Percentiles rank a stretch among this genome's conserved stretches.
Evolutionary conservation across 1,140 invertebrate genomes (phyloP).

Genomic region (Euborellia annulipes): DNA sequence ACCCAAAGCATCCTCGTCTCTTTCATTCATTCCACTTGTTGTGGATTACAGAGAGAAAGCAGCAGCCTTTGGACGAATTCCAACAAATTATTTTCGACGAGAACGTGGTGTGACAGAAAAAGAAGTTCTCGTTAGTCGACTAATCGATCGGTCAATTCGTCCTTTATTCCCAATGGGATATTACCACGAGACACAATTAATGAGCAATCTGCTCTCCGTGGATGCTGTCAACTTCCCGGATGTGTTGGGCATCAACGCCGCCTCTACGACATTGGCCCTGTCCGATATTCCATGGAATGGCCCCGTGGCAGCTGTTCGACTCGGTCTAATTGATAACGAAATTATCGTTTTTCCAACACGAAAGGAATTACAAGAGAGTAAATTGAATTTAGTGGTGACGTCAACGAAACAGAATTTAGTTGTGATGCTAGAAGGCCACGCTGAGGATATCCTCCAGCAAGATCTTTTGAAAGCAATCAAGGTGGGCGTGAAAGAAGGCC

Average conservation of each 20-base stretch:
- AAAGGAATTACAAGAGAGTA: conserved; percentile 54
- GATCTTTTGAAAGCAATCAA: conserved; percentile 78
- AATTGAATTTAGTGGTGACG: conserved; percentile 72
- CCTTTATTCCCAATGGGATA: conserved; percentile 73
- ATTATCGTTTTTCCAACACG: conserved; percentile 77
- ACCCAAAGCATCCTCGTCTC: conserved; percentile 36
- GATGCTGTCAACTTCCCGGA: conserved; percentile 82
- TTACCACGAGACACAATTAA: conserved; percentile 67
- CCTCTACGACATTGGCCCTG: conserved; percentile 77
- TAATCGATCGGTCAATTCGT: conserved; percentile 84
- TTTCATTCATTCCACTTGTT: conserved; percentile 70
- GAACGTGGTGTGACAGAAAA: conserved; percentile 75
- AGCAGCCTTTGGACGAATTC: conserved; percentile 88
- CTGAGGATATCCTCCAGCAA: conserved; percentile 57
- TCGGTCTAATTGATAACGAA: conserved; percentile 66
- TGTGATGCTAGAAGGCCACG: conserved; percentile 75
- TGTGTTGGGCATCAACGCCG: conserved; percentile 85
- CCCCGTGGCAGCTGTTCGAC: conserved; percentile 80
- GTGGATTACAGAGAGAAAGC: conserved; percentile 93
- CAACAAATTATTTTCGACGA: conserved; percentile 83
- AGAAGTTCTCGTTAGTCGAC: conserved; percentile 79
- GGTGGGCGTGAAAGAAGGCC: conserved; percentile 63
- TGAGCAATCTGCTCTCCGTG: conserved; percentile 86
- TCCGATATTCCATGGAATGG: conserved; percentile 97
- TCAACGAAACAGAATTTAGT: conserved; percentile 62